These are phyloP conservation scores for Peromyscus maniculatus DNA, from an alignment of 2,113 vertebrate species.

Conservation along the genomic window DNA sequence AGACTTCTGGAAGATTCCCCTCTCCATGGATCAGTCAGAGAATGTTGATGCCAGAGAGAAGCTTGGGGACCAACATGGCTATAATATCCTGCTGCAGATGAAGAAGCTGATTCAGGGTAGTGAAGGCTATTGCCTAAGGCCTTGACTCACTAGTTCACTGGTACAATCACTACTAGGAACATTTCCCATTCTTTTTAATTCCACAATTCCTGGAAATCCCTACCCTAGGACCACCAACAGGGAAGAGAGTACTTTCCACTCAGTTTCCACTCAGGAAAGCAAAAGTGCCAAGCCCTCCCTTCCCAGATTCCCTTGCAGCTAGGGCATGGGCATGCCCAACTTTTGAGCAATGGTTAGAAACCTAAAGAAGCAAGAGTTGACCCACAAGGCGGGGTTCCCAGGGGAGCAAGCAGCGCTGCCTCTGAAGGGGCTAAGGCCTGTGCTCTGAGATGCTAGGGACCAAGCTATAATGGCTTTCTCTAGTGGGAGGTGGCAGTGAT, in stretches of 20 bases:
- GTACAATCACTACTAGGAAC: background rate
- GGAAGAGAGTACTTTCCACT: background rate
- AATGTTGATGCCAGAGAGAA: background rate
- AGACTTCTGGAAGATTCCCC: background rate
- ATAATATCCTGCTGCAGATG: background rate
- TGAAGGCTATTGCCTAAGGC: background rate
- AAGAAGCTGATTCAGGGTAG: background rate
- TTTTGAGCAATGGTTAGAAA: background rate
- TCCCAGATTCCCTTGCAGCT: background rate
- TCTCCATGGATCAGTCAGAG: background rate
- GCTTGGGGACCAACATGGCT: background rate
- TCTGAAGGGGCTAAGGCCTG: rapidly evolving
- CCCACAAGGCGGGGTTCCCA: background rate
- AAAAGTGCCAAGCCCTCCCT: background rate
- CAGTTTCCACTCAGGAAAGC: background rate
- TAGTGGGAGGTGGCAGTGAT: background rate
- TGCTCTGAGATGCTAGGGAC: background rate
- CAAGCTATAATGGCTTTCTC: background rate
- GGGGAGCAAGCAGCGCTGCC: background rate
- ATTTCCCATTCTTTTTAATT: background rate
- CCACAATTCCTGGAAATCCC: background rate
- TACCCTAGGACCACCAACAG: background rate
- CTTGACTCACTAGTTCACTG: background rate
- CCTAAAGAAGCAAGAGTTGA: background rate
- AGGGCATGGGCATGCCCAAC: background rate